Conservation (phyloP, 2,888 invertebrate species). For the Ectobius pallidus region DNA sequence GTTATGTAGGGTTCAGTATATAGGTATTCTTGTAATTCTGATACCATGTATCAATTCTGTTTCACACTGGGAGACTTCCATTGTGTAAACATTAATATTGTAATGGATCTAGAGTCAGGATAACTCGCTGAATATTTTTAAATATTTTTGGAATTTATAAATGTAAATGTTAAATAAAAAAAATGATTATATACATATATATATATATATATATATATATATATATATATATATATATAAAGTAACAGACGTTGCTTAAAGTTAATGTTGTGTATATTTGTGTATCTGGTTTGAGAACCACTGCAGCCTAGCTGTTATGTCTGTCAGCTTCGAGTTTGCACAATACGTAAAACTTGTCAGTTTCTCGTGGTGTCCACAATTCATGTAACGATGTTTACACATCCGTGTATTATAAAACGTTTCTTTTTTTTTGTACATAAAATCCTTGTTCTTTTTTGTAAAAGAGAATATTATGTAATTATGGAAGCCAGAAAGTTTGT, state of each 20-base stretch:
- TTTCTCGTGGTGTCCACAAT: conserved; percentile 14
- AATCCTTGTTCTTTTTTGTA: conserved; percentile 26
- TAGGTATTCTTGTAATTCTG: conserved; percentile 33
- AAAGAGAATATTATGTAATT: conserved; percentile 14
- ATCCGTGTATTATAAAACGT: conserved; percentile 26
- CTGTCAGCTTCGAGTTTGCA: not conserved
- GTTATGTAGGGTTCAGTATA: not conserved
- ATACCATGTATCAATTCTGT: conserved; percentile 38
- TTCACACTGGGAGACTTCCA: not conserved
- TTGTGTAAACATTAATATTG: not conserved
- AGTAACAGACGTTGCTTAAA: not conserved
- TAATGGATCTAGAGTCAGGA: conserved; percentile 15
- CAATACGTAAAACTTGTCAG: conserved; percentile 8
- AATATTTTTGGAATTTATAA: conserved; percentile 31
- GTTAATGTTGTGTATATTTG: not conserved
- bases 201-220: not conserved
- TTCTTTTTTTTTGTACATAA: conserved; percentile 33
- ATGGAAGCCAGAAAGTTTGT: conserved; percentile 15
- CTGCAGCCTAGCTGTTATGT: not conserved
- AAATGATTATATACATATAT: not conserved
- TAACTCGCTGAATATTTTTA: conserved; percentile 4
- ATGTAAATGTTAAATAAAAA: conserved; percentile 3
- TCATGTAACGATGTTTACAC: not conserved
- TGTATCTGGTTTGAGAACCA: not conserved
- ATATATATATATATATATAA: too few species aligned